Base-by-base conservation (phyloP, 1,140 invertebrate genomes). In the Zaprionus taronus region DNA sequence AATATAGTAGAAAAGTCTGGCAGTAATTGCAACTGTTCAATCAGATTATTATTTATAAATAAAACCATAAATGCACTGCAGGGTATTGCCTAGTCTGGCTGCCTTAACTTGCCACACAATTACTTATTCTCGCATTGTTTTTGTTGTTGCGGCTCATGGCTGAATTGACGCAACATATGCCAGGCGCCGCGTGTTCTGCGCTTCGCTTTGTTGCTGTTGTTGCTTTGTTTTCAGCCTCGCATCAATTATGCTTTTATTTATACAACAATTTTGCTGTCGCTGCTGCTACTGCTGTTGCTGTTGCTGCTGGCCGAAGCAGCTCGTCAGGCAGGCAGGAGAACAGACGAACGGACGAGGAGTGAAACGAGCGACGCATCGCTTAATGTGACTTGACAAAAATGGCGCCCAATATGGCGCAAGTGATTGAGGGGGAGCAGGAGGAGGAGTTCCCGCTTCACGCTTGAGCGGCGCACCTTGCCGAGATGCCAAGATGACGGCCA, bases 201-300 rank as follows among this genome's bases (percentile, higher is more conserved):
- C 28, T 31, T 31, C 28, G 28, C 28, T 31, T 34, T 34, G 31
- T 34, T 20, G 55, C n/a, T 68, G 20, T 36, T 69, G 44, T 34
- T 70, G 68, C 62, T 77, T 72, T 63, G 61, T 72, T 76, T 61
- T 41, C 20, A 28, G 75, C 70, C 70, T 90, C 79, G 82, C 85
- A 90, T 90, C 85, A 90, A 90, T 90, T 90, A 90, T 90, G 86
- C 79, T 91, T 90, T 91, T 90, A 90, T 90, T 90, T 90, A 90
- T 90, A 90, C 86, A 90, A 90, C 86, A 90, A 89, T 91, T 91
- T 90, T 75, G 22, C 49, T 49, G 79, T 74, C 72, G 41, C 61
- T 79, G 82, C 76, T 81, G 74, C 41, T 17, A 1, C 22, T 22
- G 78, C 64, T 64, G 44, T 20, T 6, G 28, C n/a, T 14, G 38